Base-by-base conservation (phyloP, 2,888 invertebrate species). In the Chymomyza caudatula region DNA sequence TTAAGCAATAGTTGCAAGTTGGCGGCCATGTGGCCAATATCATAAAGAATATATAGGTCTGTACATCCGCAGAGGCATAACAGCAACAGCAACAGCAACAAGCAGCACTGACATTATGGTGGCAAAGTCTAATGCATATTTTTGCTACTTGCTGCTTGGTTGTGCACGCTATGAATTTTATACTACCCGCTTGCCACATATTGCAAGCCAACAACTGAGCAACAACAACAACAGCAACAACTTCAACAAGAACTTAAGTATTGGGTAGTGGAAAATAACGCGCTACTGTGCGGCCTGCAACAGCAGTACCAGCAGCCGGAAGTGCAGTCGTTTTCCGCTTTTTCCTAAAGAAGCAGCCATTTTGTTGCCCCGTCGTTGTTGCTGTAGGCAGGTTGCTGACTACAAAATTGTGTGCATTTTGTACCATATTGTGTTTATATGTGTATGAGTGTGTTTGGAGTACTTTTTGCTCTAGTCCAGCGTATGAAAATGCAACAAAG, bases 291-390 rank as follows among this genome's bases (percentile, higher is more conserved):
- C 11, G 20, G 20, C 20, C 19, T 17, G 44, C 3, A 47, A 47
- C 44, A 8, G 44, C 3, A 17, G 17, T 17, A 47, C n/a, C n/a
- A 8, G 44, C 44, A 47, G n/a, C 17, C 82, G 82, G 85, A 79
- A 82, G 85, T 80, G 82, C 85, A 82, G 82, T 85, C 85, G 82
- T 85, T 82, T 82, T 85, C 78, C 82, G 71, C 66, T 79, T 71
- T 82, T 4, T 71, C 63, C 73, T 69, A 71, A 80, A 80, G 77
- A 76, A 65, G 69, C 73, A 73, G 72, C 74, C 80, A 83, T 73
- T 71, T 55, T 61, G 62, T 53, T 60, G 59, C 61, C 52, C 8
- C 65, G 43, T 52, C 67, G 63, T 58, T 55, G 52, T 60, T 65
- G 58, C 66, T 70, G 64, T 53, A 71, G 76, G 68, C 78, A 80